These are phyloP conservation scores for Pseudococcus viburni DNA, from an alignment of 2,888 invertebrate genomes.

Conservation along the genomic window DNA sequence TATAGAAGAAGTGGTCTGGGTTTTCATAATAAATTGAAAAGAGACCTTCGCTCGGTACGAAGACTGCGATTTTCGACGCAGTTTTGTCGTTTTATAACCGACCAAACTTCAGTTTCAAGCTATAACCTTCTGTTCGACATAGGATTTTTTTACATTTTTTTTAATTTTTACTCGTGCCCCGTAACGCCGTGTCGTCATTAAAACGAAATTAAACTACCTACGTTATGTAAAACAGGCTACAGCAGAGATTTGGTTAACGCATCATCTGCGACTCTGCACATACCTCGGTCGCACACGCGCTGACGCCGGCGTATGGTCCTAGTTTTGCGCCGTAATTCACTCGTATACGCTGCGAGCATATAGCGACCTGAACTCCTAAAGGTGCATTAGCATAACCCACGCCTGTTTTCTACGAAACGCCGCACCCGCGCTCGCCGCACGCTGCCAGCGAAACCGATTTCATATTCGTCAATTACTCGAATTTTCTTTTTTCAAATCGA, in stretches of 20 bases:
- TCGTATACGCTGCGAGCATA: not conserved
- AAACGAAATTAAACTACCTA: not conserved
- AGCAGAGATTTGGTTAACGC: not conserved
- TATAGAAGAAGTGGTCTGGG: not conserved
- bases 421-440: not conserved
- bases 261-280: not conserved
- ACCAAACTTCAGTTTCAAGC: not conserved
- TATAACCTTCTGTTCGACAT: not conserved
- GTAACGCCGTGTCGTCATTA: not conserved
- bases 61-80: not conserved
- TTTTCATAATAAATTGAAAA: constrained; percentile 6
- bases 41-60: not conserved
- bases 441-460: not conserved
- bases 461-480: not conserved
- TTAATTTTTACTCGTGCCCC: not conserved
- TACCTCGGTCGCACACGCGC: not conserved
- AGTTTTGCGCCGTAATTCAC: not conserved
- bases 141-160: not conserved
- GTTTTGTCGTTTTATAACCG: not conserved
- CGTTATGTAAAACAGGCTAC: not conserved
- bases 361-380: not conserved
- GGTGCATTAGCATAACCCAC: constrained; percentile 17
- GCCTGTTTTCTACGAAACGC: not conserved
- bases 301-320: not conserved
- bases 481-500: not conserved